Conservation (phyloP, 2,113 vertebrate species). For the Xenus cinereus region DNA sequence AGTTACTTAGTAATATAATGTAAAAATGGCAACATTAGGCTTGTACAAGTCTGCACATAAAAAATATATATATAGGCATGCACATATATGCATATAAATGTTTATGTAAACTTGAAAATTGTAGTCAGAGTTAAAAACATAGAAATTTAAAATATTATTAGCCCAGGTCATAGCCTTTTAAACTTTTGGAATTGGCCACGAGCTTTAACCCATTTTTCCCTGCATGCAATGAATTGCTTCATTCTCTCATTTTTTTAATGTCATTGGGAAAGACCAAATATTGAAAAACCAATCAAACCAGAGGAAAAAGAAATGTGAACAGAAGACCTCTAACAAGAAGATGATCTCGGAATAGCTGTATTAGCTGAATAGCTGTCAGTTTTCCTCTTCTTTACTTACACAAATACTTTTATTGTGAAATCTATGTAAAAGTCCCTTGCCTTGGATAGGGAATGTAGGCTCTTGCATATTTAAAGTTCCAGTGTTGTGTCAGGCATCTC, state of each 20-base stretch:
- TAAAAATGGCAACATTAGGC: background rate
- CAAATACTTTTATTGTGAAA: background rate
- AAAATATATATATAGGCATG: background rate
- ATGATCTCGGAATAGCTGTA: background rate
- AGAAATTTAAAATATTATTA: background rate
- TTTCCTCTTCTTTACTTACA: background rate
- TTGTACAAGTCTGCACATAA: background rate
- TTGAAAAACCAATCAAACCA: background rate
- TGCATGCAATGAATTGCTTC: background rate
- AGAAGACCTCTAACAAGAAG: background rate
- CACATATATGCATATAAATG: background rate
- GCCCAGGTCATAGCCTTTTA: background rate
- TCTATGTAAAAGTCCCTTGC: background rate
- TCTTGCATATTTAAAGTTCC: conserved; percentile 23
- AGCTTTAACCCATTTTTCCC: background rate
- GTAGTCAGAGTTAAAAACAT: background rate
- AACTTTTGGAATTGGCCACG: background rate
- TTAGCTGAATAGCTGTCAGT: background rate
- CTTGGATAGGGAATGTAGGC: background rate
- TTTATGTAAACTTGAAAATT: background rate
- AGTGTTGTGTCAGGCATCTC: background rate
- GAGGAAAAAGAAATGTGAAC: background rate
- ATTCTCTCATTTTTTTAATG: background rate
- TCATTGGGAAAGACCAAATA: background rate
- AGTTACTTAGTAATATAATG: background rate